Evolutionary conservation across 2,797 vertebrate species (phyloP).

Genomic region (Heliangelus exortis): DNA sequence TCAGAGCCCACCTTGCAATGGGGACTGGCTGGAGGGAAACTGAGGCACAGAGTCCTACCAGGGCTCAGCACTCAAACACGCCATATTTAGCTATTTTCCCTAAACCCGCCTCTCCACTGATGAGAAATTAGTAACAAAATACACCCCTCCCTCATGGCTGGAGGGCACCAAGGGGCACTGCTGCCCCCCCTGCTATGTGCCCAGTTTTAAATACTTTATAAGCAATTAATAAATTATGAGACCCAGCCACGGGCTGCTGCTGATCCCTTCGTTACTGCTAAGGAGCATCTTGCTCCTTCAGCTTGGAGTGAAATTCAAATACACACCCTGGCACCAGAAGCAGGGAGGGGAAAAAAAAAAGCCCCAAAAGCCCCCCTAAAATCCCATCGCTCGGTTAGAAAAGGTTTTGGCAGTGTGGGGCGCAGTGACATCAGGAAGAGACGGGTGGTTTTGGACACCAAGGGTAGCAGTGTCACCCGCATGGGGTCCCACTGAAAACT

Average conservation of each 20-base stretch:
- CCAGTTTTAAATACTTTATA: background rate
- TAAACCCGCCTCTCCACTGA: background rate
- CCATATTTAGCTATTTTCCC: background rate
- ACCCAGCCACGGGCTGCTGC: background rate
- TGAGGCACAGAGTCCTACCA: background rate
- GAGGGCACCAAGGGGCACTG: background rate
- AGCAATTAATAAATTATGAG: background rate
- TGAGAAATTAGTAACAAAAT: background rate
- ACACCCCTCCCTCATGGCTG: fast-evolving
- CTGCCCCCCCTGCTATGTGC: fast-evolving
- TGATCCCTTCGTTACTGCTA: background rate
- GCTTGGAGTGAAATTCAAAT: background rate
- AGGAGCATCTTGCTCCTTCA: background rate
- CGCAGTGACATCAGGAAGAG: fast-evolving
- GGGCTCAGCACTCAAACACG: background rate
- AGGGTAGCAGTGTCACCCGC: background rate
- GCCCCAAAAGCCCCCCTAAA: fast-evolving
- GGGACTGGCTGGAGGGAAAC: background rate
- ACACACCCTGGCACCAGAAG: background rate
- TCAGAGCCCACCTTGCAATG: background rate
- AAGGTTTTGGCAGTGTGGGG: constrained; percentile 7
- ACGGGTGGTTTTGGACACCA: background rate
- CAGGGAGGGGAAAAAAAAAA: background rate
- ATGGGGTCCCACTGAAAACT: background rate
- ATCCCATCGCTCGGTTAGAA: background rate